phyloP scores from a whole-genome alignment of 2,797 vertebrate genomes.

The Sus cebifrons region DNA sequence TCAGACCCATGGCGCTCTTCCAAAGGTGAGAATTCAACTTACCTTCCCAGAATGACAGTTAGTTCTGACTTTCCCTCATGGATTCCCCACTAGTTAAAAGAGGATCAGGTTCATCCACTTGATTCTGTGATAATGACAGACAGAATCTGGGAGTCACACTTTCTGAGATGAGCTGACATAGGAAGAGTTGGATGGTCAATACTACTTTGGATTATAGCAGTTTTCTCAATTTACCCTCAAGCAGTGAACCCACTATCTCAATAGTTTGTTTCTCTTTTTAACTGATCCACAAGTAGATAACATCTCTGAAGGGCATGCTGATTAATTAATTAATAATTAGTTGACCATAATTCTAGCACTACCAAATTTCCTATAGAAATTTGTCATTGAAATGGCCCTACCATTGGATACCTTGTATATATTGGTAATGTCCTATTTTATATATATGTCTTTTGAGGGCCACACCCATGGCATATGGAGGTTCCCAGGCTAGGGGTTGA shows the following conservation, averaged over 20 bases:
- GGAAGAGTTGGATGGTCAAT: background rate
- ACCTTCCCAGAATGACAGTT: background rate
- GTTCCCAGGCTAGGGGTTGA: too few species aligned
- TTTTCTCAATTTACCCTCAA: constrained; percentile 56
- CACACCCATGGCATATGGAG: too few species aligned
- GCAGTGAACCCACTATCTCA: background rate
- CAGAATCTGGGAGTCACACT: background rate
- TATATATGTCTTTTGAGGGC: too few species aligned
- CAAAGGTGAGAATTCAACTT: constrained; percentile 29
- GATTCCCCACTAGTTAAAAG: background rate
- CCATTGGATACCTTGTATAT: background rate
- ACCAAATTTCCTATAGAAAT: background rate
- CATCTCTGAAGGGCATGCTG: background rate
- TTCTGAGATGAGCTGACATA: constrained; percentile 10
- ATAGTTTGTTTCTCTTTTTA: constrained; percentile 49
- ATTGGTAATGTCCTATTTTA: background rate
- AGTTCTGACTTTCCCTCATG: background rate
- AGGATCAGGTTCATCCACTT: background rate
- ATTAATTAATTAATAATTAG: constrained; percentile 35
- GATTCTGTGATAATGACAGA: background rate
- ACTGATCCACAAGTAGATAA: background rate
- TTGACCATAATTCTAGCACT: background rate
- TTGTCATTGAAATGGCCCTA: background rate
- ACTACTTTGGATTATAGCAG: background rate
- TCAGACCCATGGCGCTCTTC: constrained; percentile 43